Percentiles rank a stretch among this genome's conserved stretches.
Evolutionary conservation across 2,797 vertebrate genomes (phyloP).

Genomic region (Scomberomorus guttatus): DNA sequence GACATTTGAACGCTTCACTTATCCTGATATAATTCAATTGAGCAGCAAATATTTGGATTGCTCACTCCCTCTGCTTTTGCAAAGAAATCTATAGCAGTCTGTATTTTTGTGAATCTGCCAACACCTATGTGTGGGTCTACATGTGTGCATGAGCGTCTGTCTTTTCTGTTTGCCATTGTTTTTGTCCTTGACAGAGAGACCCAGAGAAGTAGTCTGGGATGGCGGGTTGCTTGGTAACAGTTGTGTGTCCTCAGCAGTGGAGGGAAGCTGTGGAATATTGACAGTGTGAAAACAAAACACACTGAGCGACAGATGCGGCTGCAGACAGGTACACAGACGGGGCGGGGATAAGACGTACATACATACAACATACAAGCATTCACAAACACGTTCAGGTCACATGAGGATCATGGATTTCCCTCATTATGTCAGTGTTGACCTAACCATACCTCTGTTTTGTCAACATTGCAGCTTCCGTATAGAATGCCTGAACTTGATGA

Average conservation of each 20-base stretch:
- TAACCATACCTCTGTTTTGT: constrained; percentile 36
- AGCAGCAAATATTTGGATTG: constrained; percentile 28
- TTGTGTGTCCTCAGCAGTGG: constrained; percentile 37
- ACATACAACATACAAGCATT: constrained; percentile 67
- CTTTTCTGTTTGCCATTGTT: constrained; percentile 47
- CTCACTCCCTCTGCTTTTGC: constrained; percentile 47
- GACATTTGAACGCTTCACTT: constrained; percentile 42
- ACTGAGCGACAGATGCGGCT: constrained; percentile 19
- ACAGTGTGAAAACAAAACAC: constrained; percentile 51
- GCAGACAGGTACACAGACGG: constrained; percentile 30
- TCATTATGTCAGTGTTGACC: constrained; percentile 38
- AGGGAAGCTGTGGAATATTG: constrained; percentile 53
- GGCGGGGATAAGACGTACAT: constrained; percentile 32
- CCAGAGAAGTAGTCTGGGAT: constrained; percentile 36
- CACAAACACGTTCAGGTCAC: constrained; percentile 34
- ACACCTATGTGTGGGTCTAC: neutral
- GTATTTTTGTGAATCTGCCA: constrained; percentile 11
- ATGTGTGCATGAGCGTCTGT: neutral
- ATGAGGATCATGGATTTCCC: constrained; percentile 30
- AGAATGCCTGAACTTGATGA: constrained; percentile 3
- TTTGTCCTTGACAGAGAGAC: constrained; percentile 42
- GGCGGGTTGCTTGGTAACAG: constrained; percentile 71
- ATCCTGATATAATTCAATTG: constrained; percentile 41
- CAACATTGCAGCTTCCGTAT: constrained; percentile 20
- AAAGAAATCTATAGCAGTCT: constrained; percentile 39